Evolutionary conservation across 2,113 vertebrate genomes (phyloP).

Genomic region (Ancistrus triradiatus): DNA sequence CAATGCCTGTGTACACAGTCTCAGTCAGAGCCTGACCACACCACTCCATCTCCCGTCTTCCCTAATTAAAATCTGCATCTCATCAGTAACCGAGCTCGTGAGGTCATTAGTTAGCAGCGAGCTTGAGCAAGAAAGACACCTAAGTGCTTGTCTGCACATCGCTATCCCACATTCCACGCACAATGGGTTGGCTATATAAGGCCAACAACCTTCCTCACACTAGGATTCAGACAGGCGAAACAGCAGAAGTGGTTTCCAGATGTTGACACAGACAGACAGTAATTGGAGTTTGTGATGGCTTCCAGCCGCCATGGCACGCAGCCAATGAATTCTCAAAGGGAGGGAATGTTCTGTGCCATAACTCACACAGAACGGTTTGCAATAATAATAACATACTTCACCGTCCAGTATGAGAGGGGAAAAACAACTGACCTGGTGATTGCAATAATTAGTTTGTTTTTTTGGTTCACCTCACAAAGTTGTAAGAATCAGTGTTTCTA

Average conservation of each 20-base stretch:
- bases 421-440: constrained; percentile 80
- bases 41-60: constrained; percentile 27
- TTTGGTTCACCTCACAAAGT: constrained; percentile 13
- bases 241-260: constrained; percentile 85
- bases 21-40: constrained; percentile 10
- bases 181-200: constrained; percentile 57
- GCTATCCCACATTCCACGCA: constrained; percentile 45
- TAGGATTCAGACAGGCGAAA: constrained; percentile 52
- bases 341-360: constrained; percentile 78
- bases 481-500: neutral
- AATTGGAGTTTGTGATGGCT: constrained; percentile 95
- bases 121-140: constrained; percentile 34
- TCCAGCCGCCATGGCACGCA: constrained; percentile 86
- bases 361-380: constrained; percentile 80
- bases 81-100: constrained; percentile 29
- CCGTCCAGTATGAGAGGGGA: constrained; percentile 63
- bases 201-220: constrained; percentile 50
- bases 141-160: constrained; percentile 25
- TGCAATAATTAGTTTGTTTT: constrained; percentile 60
- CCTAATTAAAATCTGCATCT: constrained; percentile 29
- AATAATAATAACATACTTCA: constrained; percentile 79
- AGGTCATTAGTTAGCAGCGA: constrained; percentile 39
- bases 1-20: constrained; percentile 12
- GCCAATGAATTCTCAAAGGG: constrained; percentile 84
- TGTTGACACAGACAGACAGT: constrained; percentile 88